Conservation (phyloP, 2,113 vertebrate species). For the Ceyx cyanopectus region DNA sequence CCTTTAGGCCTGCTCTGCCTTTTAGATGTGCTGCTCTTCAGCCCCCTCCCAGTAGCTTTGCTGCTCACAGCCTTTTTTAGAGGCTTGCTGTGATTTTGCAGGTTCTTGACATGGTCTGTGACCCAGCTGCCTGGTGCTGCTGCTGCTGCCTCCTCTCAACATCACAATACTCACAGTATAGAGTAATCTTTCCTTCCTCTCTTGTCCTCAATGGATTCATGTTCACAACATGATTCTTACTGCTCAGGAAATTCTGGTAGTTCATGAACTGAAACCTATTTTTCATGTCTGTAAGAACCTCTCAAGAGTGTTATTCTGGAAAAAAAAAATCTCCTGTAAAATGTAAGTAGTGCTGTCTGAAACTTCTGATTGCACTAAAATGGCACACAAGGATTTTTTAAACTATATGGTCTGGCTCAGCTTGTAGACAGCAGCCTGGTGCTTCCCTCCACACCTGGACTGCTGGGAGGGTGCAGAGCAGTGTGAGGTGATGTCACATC, state of each 20-base stretch:
- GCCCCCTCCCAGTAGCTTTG: background rate
- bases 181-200: background rate
- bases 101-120: slow-evolving; percentile 33
- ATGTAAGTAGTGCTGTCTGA: background rate
- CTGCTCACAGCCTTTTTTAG: background rate
- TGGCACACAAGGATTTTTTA: background rate
- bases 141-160: background rate
- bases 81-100: slow-evolving; percentile 3
- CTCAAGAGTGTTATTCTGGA: background rate
- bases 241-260: background rate
- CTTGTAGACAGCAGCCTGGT: background rate
- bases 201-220: background rate
- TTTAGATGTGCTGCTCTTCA: slow-evolving; percentile 11
- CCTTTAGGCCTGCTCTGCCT: background rate
- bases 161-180: background rate
- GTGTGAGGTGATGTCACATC: background rate
- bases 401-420: background rate
- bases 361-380: background rate
- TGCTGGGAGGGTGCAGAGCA: background rate
- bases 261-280: background rate
- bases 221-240: background rate
- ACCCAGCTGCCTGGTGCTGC: background rate
- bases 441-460: background rate
- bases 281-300: background rate
- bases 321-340: background rate